phyloP scores from a whole-genome alignment of 2,797 vertebrate genomes.

The Mus minutoides region DNA sequence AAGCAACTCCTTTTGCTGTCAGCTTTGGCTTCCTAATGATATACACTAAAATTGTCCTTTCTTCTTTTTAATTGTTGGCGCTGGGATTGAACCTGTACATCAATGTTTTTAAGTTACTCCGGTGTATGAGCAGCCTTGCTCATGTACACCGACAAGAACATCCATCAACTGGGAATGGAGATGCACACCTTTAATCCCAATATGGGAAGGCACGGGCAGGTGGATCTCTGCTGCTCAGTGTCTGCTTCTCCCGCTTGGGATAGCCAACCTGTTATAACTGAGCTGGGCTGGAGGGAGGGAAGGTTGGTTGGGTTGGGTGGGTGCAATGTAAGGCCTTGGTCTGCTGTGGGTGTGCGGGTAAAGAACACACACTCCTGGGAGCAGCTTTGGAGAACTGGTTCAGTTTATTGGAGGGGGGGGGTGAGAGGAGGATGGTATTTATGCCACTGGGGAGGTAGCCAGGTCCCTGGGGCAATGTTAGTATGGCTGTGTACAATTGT shows the following conservation, averaged over 20 bases:
- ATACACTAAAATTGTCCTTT: not conserved
- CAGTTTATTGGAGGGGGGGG: not conserved
- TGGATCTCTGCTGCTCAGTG: too few relatives aligned
- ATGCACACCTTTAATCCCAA: not conserved
- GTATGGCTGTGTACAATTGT: not conserved
- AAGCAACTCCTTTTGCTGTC: conserved; percentile 5
- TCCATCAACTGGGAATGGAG: not conserved
- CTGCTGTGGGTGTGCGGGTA: not conserved
- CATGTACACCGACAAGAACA: not conserved
- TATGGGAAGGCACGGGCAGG: not conserved
- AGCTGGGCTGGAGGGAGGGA: not conserved
- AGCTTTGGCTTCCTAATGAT: not conserved
- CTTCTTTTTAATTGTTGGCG: not conserved
- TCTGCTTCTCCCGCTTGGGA: not conserved
- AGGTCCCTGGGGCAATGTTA: not conserved
- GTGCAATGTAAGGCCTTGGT: not conserved
- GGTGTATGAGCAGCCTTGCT: not conserved
- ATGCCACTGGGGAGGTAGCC: not conserved
- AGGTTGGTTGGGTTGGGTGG: too few relatives aligned
- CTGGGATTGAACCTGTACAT: not conserved
- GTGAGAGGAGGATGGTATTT: not conserved
- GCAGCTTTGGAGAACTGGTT: not conserved
- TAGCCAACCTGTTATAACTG: not conserved
- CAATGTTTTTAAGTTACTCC: not conserved
- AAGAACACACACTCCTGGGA: not conserved